Conservation (phyloP, 1,140 invertebrate species). For the Gryon sp. region DNA sequence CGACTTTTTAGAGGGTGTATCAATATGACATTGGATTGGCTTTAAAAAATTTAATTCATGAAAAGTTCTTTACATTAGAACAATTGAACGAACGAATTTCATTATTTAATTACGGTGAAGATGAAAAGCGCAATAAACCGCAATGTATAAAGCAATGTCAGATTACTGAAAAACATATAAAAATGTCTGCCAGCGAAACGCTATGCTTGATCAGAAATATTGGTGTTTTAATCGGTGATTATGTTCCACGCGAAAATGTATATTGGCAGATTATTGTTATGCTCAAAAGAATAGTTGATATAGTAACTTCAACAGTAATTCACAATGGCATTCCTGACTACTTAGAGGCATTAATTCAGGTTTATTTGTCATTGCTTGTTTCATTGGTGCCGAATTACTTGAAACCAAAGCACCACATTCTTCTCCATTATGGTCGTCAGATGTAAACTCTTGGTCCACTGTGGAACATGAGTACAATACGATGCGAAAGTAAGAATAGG, state of each 20-base stretch:
- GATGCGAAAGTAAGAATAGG: not conserved
- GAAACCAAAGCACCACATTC: not conserved
- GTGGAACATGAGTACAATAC: not conserved
- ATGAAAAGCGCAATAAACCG: slow-evolving; percentile 13
- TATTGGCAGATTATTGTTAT: not conserved
- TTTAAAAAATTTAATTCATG: not conserved
- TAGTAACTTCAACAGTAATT: not conserved
- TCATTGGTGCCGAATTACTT: not conserved
- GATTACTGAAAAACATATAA: not conserved
- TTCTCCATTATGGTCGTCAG: not conserved
- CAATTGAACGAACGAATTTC: not conserved
- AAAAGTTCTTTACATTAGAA: not conserved
- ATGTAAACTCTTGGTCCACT: not conserved
- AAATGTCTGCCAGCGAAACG: slow-evolving; percentile 8
- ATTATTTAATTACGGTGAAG: not conserved
- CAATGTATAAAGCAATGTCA: not conserved
- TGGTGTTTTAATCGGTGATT: slow-evolving; percentile 3
- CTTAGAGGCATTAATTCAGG: not conserved
- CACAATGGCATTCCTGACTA: not conserved
- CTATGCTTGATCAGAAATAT: not conserved
- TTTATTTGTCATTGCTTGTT: not conserved
- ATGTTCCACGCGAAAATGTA: not conserved
- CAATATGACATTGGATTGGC: not conserved
- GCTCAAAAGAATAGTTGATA: not conserved
- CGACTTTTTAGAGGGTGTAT: slow-evolving; percentile 1